Evolutionary conservation across 2,113 vertebrate genomes (phyloP).

Genomic region (Bubalus kerabau): DNA sequence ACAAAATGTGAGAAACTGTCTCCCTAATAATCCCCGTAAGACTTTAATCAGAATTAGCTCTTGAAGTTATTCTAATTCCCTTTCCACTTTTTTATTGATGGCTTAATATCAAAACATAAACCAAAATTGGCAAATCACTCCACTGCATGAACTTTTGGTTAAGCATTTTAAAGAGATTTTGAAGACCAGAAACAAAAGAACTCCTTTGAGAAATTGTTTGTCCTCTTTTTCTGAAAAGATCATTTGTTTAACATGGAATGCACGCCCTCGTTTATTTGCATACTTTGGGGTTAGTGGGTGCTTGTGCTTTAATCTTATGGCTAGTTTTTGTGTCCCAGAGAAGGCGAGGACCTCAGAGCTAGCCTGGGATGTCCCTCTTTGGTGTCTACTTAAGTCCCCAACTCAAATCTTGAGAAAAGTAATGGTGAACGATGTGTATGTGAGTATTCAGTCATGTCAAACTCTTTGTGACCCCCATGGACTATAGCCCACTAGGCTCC

Average conservation of each 20-base stretch:
- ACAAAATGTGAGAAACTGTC: background rate
- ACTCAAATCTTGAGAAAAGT: background rate
- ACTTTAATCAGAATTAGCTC: background rate
- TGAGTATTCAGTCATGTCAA: background rate
- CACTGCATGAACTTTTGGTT: background rate
- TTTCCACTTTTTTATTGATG: background rate
- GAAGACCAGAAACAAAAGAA: background rate
- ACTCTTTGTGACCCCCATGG: background rate
- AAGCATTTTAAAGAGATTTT: background rate
- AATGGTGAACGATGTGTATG: background rate
- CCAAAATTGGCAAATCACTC: background rate
- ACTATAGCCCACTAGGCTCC: background rate
- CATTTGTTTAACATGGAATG: background rate
- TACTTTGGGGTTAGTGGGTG: background rate
- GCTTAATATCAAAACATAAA: background rate
- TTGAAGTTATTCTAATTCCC: background rate
- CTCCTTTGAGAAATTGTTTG: background rate
- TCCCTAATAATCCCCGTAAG: background rate
- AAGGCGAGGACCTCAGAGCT: background rate
- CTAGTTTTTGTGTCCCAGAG: background rate
- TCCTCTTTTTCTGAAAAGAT: background rate
- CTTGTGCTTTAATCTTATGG: background rate
- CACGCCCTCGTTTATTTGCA: background rate
- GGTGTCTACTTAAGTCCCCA: background rate
- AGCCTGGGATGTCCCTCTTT: background rate